Evolutionary conservation across 2,797 vertebrate species (phyloP).

Genomic region (Sphenopsis melanotis): DNA sequence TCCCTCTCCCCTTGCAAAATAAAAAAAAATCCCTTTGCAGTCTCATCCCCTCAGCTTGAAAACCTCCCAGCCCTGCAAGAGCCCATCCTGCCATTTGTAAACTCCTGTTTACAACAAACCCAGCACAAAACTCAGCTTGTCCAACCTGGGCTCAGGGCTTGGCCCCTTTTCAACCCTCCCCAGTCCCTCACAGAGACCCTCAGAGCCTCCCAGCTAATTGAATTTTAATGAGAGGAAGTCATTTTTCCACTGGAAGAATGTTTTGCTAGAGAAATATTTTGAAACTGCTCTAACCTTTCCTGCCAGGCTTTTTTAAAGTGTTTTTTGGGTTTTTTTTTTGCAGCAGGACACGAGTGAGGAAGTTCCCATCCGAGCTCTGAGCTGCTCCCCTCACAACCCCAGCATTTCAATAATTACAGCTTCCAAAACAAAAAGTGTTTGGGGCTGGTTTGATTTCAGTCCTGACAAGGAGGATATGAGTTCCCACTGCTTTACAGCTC

Average conservation of each 20-base stretch:
- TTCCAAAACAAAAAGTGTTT: not conserved
- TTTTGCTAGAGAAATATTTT: not conserved
- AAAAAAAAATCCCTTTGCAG: not conserved
- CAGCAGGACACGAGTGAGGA: not conserved
- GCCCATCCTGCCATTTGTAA: not conserved
- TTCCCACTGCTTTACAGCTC: not conserved
- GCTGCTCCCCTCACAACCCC: not conserved
- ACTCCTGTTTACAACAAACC: not conserved
- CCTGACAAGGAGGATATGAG: not conserved
- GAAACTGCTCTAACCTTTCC: not conserved
- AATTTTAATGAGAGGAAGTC: slow-evolving; percentile 73
- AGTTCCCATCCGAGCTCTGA: not conserved
- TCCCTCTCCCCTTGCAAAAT: not conserved
- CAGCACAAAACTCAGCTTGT: not conserved
- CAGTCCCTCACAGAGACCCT: not conserved
- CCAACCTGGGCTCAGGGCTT: not conserved
- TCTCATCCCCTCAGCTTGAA: not conserved
- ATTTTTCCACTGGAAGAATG: slow-evolving; percentile 20
- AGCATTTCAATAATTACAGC: not conserved
- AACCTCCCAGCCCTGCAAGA: not conserved
- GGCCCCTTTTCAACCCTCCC: slow-evolving; percentile 62
- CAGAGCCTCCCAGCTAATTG: slow-evolving; percentile 51
- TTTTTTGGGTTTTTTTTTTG: not conserved
- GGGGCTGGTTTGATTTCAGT: not conserved
- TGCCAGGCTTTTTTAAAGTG: not conserved